A percentile compares a stretch with the other conserved stretches of the same genome.
Evolutionary conservation across 1,140 invertebrate genomes (phyloP).

Genomic region (Drosophila obscura): DNA sequence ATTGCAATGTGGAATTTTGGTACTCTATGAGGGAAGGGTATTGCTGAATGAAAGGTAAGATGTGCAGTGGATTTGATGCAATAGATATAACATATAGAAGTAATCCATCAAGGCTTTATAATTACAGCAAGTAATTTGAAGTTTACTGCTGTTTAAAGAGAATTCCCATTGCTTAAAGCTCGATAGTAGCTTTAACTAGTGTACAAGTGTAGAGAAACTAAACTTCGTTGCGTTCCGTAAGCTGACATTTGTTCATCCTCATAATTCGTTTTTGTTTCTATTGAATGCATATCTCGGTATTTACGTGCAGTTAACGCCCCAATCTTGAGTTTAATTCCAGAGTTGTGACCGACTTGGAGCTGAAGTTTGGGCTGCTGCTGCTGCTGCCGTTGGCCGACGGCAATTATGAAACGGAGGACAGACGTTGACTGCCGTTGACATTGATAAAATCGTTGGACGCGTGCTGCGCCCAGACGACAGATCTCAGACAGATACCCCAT

Average conservation of each 20-base stretch:
- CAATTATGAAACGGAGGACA: conserved; percentile 60
- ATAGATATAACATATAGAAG: too few species aligned
- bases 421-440: conserved; percentile 64
- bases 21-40: conserved; percentile 1
- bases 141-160: background rate
- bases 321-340: conserved; percentile 26
- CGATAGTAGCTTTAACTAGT: too few species aligned
- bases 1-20: conserved; percentile 20
- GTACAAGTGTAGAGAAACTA: background rate
- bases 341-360: conserved; percentile 30
- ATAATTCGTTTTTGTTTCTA: conserved; percentile 30
- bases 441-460: conserved; percentile 76
- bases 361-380: conserved; percentile 50
- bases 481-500: conserved; percentile 14
- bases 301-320: conserved; percentile 35
- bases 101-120: too few species aligned
- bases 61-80: background rate
- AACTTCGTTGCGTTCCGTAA: background rate
- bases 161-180: too few species aligned
- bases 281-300: conserved; percentile 41
- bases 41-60: too few species aligned
- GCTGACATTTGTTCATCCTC: too few species aligned
- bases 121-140: too few species aligned
- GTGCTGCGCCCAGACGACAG: conserved; percentile 56
- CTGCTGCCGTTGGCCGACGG: conserved; percentile 27